Evolutionary conservation across 2,888 invertebrate species (phyloP).

Genomic region (Diplazon laetatorius): DNA sequence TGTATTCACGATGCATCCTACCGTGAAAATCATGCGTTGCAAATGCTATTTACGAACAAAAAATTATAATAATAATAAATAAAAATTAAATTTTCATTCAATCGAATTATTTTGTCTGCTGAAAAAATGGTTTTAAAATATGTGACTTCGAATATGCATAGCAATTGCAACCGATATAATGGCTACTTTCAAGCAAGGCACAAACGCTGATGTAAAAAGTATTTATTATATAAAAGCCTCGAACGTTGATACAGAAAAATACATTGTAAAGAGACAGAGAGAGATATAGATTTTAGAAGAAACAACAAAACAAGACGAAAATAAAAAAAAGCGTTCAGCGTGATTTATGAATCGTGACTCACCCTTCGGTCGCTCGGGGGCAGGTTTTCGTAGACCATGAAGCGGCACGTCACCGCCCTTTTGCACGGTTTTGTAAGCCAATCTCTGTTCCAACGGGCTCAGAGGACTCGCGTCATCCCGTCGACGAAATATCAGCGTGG

Average conservation of each 20-base stretch:
- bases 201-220: too few relatives aligned
- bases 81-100: neutral
- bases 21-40: conserved; percentile 51
- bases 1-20: conserved; percentile 31
- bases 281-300: too few relatives aligned
- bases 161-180: conserved; percentile 6
- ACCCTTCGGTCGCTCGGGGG: conserved; percentile 93
- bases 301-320: conserved; percentile 24
- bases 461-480: conserved; percentile 88
- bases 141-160: conserved; percentile 3
- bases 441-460: conserved; percentile 92
- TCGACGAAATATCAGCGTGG: conserved; percentile 92
- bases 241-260: too few relatives aligned
- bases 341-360: conserved; percentile 71
- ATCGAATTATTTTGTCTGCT: too few relatives aligned
- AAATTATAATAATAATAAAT: conserved; percentile 2
- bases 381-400: conserved; percentile 94
- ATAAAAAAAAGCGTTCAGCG: conserved; percentile 23
- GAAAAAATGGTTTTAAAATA: conserved; percentile 16
- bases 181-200: conserved; percentile 38
- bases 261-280: too few relatives aligned
- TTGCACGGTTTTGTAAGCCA: conserved; percentile 94
- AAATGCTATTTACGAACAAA: conserved; percentile 14
- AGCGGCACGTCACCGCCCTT: conserved; percentile 97
- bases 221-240: too few relatives aligned